Base-by-base conservation (phyloP, 2,888 invertebrate species). In the Netelia virgata region DNA sequence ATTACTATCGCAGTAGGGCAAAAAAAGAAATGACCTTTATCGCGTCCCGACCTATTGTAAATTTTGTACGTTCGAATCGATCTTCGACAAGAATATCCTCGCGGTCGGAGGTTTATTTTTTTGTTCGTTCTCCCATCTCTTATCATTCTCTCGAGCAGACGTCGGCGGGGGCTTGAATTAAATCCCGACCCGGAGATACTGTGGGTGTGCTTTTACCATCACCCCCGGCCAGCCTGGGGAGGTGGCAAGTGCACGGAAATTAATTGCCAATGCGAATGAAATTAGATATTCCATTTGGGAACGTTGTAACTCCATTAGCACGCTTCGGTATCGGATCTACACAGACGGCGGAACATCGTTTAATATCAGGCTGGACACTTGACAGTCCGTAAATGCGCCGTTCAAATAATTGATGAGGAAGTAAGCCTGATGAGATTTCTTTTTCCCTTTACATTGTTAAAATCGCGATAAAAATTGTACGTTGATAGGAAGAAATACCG, bases 191-290 rank as follows among this genome's bases (percentile, higher is more conserved):
- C 53, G 43, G 16, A 73, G 53, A 74, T 68, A 64, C 64, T 72
- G 36, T 10, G 43, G 68, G 57, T 16, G 61, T 55, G 53, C 59
- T 47, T 63, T 57, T 41, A 55, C 70, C 43, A 41, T 55, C 53
- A 36, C 63, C 16, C 63, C 28, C 47, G 14, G 11, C 50, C 9
- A 36, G 43, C 41, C 16, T 23, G 10, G 57, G 41, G 59, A 73
- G 68, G 50, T 57, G 23, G 36, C 63, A 73, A 82, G 57, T 73
- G 64, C 73, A 77, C 43, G 41, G 50, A 16, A 77, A 73, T 84
- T 59, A 84, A 84, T 84, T 55, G 72, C 47, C 76, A 73, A 83
- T 78, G 77, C n/a, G 20, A 85, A 83, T 80, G 20, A 50, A 70
- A 78, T 83, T 86, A 72, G 53, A 81, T 78, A 75, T 77, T 83